Base-by-base conservation (phyloP, 1,140 invertebrate species). In the Euura lappo region DNA sequence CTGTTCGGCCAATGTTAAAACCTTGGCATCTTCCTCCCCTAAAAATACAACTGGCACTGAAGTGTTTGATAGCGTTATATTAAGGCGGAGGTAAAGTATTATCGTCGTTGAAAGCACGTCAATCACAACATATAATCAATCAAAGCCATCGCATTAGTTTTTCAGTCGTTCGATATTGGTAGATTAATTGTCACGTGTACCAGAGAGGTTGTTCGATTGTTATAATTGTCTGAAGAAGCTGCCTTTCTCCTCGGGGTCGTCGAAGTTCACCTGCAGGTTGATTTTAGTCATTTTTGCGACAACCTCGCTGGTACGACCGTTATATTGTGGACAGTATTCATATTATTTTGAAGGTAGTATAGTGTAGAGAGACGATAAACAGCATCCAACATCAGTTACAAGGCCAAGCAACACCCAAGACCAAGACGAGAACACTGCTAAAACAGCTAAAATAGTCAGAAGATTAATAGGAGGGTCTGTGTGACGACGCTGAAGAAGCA, bases 1-100 rank as follows among this genome's bases (percentile, higher is more conserved):
- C 89, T 99, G 96, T 85, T 98, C 97, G 68, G 98, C 98, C 81
- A 99, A 89, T 71, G 96, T 98, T 77, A 98, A 91, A 79, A 99
- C 97, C 83, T 94, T 92, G 82, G 93, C 93, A 89, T 97, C 94
- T 90, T 97, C 95, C 82, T 97, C 96, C 93, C 94, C 94, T 95
- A 90, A 81, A 93, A 90, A 89, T 79, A 82, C 81, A 76, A 87
- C 82, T 81, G 73, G 80, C 69, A 73, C 3, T 8, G 51, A 60
- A 60, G 28, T 28, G 28, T 28, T 28, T 28, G 28, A 28, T 28
- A 28, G 28, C 28, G 28, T 28, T 28, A 28, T 28, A 28, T 28
- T 1, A 28, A 60, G 3, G 3, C 6, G 51, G 51, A 60, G 8
- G 51, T 60, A n/a, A 60, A 8, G 8, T 8, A 60, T 6, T 5